A percentile compares a stretch with the other conserved stretches of the same genome.
Evolutionary conservation across 2,888 invertebrate species (phyloP).

Genomic region (Pseudanteris insignis): DNA sequence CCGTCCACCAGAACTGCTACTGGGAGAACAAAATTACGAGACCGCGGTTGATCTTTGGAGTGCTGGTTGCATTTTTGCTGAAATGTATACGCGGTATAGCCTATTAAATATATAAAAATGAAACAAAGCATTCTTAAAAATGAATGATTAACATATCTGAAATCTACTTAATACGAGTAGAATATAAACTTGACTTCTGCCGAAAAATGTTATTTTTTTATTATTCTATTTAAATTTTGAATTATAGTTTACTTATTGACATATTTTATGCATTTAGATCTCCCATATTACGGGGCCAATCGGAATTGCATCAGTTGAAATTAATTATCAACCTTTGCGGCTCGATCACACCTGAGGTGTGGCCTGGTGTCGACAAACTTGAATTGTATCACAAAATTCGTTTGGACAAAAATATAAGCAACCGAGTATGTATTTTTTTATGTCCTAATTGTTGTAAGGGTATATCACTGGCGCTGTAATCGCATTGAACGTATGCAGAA

Average conservation of each 20-base stretch:
- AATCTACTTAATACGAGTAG: too few relatives aligned
- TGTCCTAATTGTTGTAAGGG: not conserved
- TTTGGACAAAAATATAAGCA: not conserved
- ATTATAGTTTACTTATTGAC: not conserved
- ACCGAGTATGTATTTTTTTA: not conserved
- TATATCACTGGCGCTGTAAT: too few relatives aligned
- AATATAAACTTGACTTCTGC: too few relatives aligned
- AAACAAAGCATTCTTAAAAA: not conserved
- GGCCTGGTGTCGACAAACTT: not conserved
- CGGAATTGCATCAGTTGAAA: constrained; percentile 95
- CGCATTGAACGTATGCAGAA: too few relatives aligned
- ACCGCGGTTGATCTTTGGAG: constrained; percentile 97
- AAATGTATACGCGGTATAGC: constrained; percentile 12
- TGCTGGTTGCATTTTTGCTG: constrained; percentile 99
- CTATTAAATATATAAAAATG: not conserved
- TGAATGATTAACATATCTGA: too few relatives aligned
- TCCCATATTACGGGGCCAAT: constrained; percentile 95
- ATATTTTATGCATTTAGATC: too few relatives aligned
- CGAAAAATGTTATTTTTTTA: too few relatives aligned
- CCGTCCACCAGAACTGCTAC: constrained; percentile 74
- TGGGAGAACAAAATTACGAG: constrained; percentile 92
- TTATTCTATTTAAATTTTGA: not conserved
- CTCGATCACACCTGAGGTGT: not conserved
- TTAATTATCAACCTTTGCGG: constrained; percentile 89
- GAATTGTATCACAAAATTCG: not conserved